A percentile compares a stretch with the other conserved stretches of the same genome.
Evolutionary conservation across 2,113 vertebrate species (phyloP).

Genomic region (Puffinus mauretanicus): DNA sequence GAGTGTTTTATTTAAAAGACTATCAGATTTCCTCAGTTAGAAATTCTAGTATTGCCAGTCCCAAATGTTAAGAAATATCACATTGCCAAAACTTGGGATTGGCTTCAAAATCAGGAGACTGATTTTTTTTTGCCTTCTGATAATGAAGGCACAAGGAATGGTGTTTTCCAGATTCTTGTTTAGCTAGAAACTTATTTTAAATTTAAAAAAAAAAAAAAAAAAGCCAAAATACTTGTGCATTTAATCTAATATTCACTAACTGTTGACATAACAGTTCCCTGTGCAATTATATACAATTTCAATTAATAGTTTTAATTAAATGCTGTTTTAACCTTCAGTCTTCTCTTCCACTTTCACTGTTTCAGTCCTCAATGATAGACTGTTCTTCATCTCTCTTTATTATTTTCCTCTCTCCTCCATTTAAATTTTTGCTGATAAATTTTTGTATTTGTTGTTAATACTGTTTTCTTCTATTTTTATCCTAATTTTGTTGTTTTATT

Average conservation of each 20-base stretch:
- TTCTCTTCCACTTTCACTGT: neutral
- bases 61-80: neutral
- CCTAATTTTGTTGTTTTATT: neutral
- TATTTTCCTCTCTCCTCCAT: neutral
- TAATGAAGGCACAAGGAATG: neutral
- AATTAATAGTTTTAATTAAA: constrained; percentile 30
- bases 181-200: neutral
- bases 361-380: neutral
- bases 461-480: neutral
- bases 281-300: neutral
- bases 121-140: neutral
- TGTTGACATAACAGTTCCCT: neutral
- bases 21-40: neutral
- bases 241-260: neutral
- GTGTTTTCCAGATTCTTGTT: neutral
- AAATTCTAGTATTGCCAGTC: neutral
- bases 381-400: neutral
- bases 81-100: neutral
- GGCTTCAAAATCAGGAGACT: neutral
- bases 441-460: neutral
- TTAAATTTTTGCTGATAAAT: neutral
- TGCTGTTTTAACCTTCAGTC: neutral
- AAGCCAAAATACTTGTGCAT: neutral
- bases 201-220: neutral
- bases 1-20: neutral